A percentile compares a stretch with the other conserved stretches of the same genome.
Evolutionary conservation across 1,140 invertebrate species (phyloP).

Genomic region (Helicoverpa armigera): DNA sequence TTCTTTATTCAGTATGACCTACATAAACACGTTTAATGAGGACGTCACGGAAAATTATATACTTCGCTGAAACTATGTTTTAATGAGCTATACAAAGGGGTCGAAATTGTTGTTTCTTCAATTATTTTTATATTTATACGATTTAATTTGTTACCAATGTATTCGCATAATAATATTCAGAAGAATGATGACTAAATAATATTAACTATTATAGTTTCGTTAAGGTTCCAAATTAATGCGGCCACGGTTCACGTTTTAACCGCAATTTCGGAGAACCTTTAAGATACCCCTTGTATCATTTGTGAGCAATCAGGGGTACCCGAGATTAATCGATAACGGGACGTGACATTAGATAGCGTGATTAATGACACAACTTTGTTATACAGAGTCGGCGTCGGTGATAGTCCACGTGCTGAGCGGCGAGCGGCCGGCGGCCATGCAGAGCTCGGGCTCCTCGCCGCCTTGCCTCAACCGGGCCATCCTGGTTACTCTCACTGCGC

Average conservation of each 20-base stretch:
- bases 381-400: slow-evolving; percentile 88
- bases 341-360: slow-evolving; percentile 27
- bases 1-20: no score
- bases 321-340: slow-evolving; percentile 13
- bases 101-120: no score
- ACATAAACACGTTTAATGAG: no score
- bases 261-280: background rate
- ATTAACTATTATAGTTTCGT: no score
- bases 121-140: no score
- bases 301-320: slow-evolving; percentile 14
- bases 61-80: no score
- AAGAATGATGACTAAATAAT: background rate
- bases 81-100: background rate
- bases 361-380: slow-evolving; percentile 53
- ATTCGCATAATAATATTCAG: no score
- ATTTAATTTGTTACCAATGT: no score
- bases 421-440: slow-evolving; percentile 92
- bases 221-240: no score
- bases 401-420: slow-evolving; percentile 90
- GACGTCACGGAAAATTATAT: no score
- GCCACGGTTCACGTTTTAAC: no score
- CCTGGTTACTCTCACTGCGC: slow-evolving; percentile 60
- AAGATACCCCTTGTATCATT: slow-evolving; percentile 11
- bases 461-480: slow-evolving; percentile 70
- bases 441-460: slow-evolving; percentile 88